phyloP scores from a whole-genome alignment of 2,797 vertebrate species.

The Borostomias antarcticus region DNA sequence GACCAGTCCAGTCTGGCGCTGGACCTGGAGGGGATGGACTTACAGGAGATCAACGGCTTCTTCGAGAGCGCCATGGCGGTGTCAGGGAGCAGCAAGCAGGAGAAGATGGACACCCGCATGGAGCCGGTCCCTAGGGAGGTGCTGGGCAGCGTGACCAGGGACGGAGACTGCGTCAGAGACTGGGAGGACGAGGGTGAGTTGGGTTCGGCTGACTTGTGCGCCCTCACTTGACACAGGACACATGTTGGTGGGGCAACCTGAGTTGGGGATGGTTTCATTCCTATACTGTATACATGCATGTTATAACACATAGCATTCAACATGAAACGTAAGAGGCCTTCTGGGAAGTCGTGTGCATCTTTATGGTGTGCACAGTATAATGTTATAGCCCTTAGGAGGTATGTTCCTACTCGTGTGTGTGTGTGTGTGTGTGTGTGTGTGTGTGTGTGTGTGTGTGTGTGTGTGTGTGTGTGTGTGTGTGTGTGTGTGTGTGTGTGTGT shows the following conservation, averaged over 20 bases:
- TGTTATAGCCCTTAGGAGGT: constrained; percentile 11
- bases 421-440: neutral
- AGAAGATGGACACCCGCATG: constrained; percentile 86
- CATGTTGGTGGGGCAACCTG: too few species aligned
- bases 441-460: neutral
- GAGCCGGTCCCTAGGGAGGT: constrained; percentile 89
- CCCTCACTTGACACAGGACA: neutral
- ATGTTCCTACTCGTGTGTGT: neutral
- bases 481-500: too few species aligned
- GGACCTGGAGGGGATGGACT: constrained; percentile 82
- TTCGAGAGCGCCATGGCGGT: constrained; percentile 82
- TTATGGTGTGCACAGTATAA: constrained; percentile 15
- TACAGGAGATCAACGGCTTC: constrained; percentile 83
- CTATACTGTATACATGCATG: too few species aligned
- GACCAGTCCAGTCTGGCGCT: constrained; percentile 70
- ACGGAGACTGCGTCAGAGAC: constrained; percentile 76
- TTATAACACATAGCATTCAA: too few species aligned
- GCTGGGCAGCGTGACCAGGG: constrained; percentile 87
- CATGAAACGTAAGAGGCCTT: neutral
- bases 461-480: neutral
- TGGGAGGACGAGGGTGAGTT: constrained; percentile 88
- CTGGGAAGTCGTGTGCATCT: neutral
- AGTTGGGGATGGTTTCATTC: too few species aligned
- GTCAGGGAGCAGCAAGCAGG: constrained; percentile 66
- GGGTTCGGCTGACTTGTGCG: neutral